Conservation (phyloP, 2,888 invertebrate genomes). For the Rhingia campestris region DNA sequence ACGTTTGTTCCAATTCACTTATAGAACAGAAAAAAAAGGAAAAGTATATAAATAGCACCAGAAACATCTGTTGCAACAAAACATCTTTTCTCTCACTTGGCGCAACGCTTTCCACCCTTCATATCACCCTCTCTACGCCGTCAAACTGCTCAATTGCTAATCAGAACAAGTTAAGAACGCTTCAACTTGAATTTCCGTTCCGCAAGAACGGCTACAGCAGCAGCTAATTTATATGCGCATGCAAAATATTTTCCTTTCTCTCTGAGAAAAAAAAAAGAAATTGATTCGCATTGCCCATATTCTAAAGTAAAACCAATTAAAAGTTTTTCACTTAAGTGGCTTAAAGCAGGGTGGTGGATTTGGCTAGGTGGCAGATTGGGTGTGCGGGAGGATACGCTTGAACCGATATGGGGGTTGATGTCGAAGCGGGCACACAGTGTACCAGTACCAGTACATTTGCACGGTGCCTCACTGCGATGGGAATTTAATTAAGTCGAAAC, state of each 20-base stretch:
- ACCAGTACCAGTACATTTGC: conserved; percentile 31
- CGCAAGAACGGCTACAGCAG: conserved; percentile 49
- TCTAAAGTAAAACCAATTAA: conserved; percentile 72
- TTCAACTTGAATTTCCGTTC: conserved; percentile 63
- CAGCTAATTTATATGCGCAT: conserved; percentile 68
- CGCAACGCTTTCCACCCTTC: conserved; percentile 1
- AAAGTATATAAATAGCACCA: conserved; percentile 26
- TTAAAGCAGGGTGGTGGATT: conserved; percentile 58
- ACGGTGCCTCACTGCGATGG: conserved; percentile 47
- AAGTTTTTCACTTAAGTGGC: conserved; percentile 74
- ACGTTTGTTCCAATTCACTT: conserved; percentile 4
- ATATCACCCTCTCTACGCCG: neutral
- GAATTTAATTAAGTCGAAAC: conserved; percentile 67
- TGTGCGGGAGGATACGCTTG: conserved; percentile 21
- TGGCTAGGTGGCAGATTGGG: conserved; percentile 6
- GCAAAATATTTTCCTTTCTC: conserved; percentile 48
- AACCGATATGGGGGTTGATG: conserved; percentile 33
- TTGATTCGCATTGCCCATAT: conserved; percentile 67
- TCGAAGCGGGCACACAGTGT: conserved; percentile 2
- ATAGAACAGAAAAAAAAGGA: neutral
- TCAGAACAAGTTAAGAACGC: conserved; percentile 65
- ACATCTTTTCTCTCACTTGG: conserved; percentile 19
- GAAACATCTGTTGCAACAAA: conserved; percentile 57
- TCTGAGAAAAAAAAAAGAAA: conserved; percentile 28
- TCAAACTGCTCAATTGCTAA: conserved; percentile 56